phyloP scores from a whole-genome alignment of 2,113 vertebrate genomes.

The Tyrannus savana region DNA sequence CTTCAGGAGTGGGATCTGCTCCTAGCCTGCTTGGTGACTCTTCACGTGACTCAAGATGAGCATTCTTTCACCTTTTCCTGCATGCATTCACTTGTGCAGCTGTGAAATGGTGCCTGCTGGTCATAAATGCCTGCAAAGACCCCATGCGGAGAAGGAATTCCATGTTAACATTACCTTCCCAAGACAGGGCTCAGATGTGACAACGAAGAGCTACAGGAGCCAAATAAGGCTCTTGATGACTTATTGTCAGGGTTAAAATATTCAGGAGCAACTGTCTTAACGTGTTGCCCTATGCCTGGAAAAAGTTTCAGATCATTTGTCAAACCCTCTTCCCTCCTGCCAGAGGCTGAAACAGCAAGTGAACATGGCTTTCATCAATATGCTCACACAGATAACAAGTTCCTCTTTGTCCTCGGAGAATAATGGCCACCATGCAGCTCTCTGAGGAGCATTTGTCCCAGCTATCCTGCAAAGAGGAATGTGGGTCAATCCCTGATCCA shows the following conservation, averaged over 20 bases:
- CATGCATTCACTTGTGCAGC: background rate
- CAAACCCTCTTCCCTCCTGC: background rate
- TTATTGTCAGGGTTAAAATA: background rate
- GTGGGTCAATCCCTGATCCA: conserved; percentile 44
- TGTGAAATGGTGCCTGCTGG: background rate
- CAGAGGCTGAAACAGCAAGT: background rate
- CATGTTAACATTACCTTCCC: background rate
- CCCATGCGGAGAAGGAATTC: background rate
- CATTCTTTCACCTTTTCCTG: background rate
- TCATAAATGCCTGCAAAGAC: background rate
- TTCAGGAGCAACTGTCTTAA: background rate
- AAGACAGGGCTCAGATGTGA: background rate
- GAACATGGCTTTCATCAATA: background rate
- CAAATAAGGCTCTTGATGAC: background rate
- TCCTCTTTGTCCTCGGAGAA: background rate
- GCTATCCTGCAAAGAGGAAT: conserved; percentile 15
- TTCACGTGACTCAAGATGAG: rapidly evolving
- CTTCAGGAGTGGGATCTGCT: background rate
- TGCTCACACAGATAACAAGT: background rate
- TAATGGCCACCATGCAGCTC: background rate
- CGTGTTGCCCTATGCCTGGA: background rate
- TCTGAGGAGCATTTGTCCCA: conserved; percentile 1
- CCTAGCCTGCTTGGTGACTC: background rate
- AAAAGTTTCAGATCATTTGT: background rate
- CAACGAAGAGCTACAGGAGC: background rate